Evolutionary conservation across 2,888 invertebrate genomes (phyloP).

Genomic region (Tinea semifulvella): DNA sequence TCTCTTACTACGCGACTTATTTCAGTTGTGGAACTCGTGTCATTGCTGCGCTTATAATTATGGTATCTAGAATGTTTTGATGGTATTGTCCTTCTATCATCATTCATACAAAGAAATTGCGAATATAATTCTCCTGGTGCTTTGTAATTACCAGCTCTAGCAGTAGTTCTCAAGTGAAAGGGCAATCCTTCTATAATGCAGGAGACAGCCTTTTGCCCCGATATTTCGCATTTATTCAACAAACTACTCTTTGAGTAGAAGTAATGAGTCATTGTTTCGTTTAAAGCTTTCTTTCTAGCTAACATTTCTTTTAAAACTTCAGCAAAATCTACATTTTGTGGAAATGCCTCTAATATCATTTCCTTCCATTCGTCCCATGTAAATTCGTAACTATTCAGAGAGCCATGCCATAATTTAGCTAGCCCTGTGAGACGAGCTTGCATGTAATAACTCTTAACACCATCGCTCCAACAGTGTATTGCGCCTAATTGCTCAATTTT

Average conservation of each 20-base stretch:
- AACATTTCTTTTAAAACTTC: conserved; percentile 3
- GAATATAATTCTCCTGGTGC: not conserved
- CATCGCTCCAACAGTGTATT: too few relatives aligned
- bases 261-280: not conserved
- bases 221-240: not conserved
- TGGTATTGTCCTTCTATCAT: too few relatives aligned
- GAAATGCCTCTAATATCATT: not conserved
- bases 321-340: not conserved
- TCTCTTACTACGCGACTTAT: too few relatives aligned
- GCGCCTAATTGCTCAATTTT: too few relatives aligned
- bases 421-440: too few relatives aligned
- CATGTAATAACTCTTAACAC: too few relatives aligned
- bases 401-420: too few relatives aligned
- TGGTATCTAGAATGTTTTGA: too few relatives aligned
- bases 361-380: not conserved
- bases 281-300: not conserved
- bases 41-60: too few relatives aligned
- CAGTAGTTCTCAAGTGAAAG: not conserved
- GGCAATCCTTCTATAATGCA: conserved; percentile 5
- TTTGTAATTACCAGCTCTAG: not conserved
- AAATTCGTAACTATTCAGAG: too few relatives aligned
- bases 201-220: conserved; percentile 2
- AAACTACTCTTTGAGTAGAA: not conserved
- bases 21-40: too few relatives aligned
- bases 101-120: too few relatives aligned